Evolutionary conservation across 2,797 vertebrate genomes (phyloP), one percentile per base, ranked within the genome.

Genomic region (Amphiprion clarkii): DNA sequence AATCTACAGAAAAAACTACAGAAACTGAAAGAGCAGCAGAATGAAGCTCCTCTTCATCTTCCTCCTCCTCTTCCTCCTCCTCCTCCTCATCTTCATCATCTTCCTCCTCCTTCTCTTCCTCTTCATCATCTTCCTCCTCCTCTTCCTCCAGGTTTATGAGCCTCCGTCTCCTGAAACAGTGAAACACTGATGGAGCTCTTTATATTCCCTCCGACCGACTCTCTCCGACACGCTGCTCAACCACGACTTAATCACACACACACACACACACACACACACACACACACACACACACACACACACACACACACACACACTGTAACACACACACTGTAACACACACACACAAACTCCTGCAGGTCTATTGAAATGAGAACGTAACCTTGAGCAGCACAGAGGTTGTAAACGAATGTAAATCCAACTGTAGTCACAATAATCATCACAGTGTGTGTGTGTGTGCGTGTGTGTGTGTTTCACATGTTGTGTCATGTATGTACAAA

Each of bases 181-280:
- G 19, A 53, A 64, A 72, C 61, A 60, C 67, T 21, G 70, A 21
- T 23, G 63, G 69, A 33, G 27, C 23, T 44, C 65, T 79, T 83
- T 73, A 85, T 76, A 78, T 79, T 74, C 72, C n/a, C 33, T 31
- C 36, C 57, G 25, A 66, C 46, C 61, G 10, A 54, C 39, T 31
- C 33, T 76, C 79, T 63, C 74, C 73, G 83, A 83, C 86, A 88
- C 70, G 71, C 78, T 82, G 16, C 73, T 68, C 55, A 61, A 39
- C 48, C 70, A 1, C 33, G 14, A 77, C 67, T 74, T 83, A 85
- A 85, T 93, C 91, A 84, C 70, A 87, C 85, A 82, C 84, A 88
- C 77, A 80, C 66, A 73, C 66, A 27, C 54, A 59, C 36, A 60
- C 58, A 53, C 52, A 51, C 52, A 3, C 49, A 55, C 36, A 60